These are phyloP conservation scores for Sebastes itinus DNA, from an alignment of 2,797 vertebrate genomes.

Conservation along the genomic window DNA sequence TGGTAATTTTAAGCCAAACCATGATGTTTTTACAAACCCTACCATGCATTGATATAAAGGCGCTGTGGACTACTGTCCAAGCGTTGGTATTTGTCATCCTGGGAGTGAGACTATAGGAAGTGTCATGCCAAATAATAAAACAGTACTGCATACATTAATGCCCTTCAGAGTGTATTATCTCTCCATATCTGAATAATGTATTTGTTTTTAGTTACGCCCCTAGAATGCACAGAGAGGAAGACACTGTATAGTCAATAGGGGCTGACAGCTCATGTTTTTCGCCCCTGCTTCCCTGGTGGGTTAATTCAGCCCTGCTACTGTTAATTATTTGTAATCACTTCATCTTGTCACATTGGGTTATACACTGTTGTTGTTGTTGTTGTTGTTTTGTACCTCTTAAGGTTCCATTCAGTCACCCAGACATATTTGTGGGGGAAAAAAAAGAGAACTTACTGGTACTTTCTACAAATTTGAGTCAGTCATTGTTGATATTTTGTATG, in stretches of 20 bases:
- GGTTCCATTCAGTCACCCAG: not conserved
- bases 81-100: too few relatives aligned
- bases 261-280: not conserved
- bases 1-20: too few relatives aligned
- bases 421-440: not conserved
- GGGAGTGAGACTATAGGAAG: not conserved
- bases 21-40: too few relatives aligned
- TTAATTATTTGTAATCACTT: slow-evolving; percentile 8
- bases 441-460: not conserved
- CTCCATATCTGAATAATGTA: not conserved
- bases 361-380: not conserved
- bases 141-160: not conserved
- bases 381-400: not conserved
- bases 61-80: too few relatives aligned
- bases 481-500: not conserved
- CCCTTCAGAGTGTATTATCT: not conserved
- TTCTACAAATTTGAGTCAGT: not conserved
- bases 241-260: not conserved
- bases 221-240: not conserved
- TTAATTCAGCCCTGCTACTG: slow-evolving; percentile 5
- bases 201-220: not conserved
- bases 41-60: too few relatives aligned
- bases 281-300: not conserved
- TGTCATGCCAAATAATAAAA: not conserved
- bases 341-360: not conserved